Conservation (phyloP, 2,797 vertebrate species). For the Sebastes baramenuke region DNA sequence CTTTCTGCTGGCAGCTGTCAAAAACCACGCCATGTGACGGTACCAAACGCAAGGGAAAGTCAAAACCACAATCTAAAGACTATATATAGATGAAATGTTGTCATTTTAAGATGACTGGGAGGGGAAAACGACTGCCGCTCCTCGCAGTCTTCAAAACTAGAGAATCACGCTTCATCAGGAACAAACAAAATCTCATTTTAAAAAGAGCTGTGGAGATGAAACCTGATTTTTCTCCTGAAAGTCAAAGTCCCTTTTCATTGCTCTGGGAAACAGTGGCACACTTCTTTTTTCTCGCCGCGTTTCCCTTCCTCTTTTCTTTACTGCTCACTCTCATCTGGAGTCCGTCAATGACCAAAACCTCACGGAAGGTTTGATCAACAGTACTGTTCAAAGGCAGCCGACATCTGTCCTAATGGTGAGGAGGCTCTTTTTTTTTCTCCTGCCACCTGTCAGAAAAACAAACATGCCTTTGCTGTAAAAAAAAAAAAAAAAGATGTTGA, state of each 20-base stretch:
- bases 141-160: constrained; percentile 71
- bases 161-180: constrained; percentile 71
- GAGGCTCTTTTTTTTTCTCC: constrained; percentile 36
- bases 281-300: constrained; percentile 20
- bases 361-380: constrained; percentile 62
- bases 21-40: constrained; percentile 72
- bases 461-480: constrained; percentile 63
- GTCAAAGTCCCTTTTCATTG: constrained; percentile 62
- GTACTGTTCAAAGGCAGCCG: constrained; percentile 53
- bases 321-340: constrained; percentile 54
- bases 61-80: constrained; percentile 78
- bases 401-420: constrained; percentile 62
- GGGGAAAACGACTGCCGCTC: constrained; percentile 64
- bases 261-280: constrained; percentile 52
- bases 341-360: constrained; percentile 69
- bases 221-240: constrained; percentile 63
- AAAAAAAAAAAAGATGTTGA: constrained; percentile 32
- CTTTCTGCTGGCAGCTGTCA: constrained; percentile 86
- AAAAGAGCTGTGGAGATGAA: constrained; percentile 67
- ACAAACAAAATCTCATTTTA: constrained; percentile 65
- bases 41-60: constrained; percentile 67
- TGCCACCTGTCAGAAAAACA: constrained; percentile 71
- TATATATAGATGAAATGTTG: constrained; percentile 86
- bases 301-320: constrained; percentile 42
- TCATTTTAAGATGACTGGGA: constrained; percentile 78